Conservation (phyloP, 2,888 invertebrate species). For the Meloe dianella region DNA sequence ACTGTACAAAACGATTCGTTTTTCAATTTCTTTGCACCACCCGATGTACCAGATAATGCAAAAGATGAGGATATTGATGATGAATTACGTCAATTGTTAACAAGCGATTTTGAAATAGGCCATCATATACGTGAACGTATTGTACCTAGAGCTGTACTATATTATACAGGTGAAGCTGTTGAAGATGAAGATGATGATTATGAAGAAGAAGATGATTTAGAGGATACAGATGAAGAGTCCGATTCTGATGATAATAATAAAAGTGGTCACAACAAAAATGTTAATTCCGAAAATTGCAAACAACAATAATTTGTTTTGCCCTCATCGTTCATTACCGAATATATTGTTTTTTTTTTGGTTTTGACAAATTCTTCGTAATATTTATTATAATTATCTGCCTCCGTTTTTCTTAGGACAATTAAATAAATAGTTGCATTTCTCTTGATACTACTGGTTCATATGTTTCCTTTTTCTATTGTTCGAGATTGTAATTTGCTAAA, state of each 20-base stretch:
- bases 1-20: conserved; percentile 97
- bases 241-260: conserved; percentile 65
- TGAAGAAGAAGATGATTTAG: conserved; percentile 80
- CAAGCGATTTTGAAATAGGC: conserved; percentile 97
- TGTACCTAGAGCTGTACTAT: conserved; percentile 95
- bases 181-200: conserved; percentile 79
- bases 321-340: not conserved
- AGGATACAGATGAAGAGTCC: conserved; percentile 69
- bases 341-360: conserved; percentile 10
- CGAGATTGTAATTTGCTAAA: conserved; percentile 8
- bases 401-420: not conserved
- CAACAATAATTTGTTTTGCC: conserved; percentile 28
- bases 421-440: conserved; percentile 7
- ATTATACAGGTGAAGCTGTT: conserved; percentile 90
- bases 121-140: conserved; percentile 96
- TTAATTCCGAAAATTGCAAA: conserved; percentile 23
- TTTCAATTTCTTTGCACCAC: conserved; percentile 98
- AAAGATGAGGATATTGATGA: conserved; percentile 83
- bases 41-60: conserved; percentile 82
- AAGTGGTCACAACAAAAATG: conserved; percentile 44
- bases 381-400: conserved; percentile 5
- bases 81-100: conserved; percentile 82
- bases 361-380: not conserved
- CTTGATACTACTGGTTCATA: not conserved
- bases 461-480: conserved; percentile 3